These are phyloP conservation scores for Conus betulinus DNA, from an alignment of 1,140 invertebrate species.

Conservation along the genomic window DNA sequence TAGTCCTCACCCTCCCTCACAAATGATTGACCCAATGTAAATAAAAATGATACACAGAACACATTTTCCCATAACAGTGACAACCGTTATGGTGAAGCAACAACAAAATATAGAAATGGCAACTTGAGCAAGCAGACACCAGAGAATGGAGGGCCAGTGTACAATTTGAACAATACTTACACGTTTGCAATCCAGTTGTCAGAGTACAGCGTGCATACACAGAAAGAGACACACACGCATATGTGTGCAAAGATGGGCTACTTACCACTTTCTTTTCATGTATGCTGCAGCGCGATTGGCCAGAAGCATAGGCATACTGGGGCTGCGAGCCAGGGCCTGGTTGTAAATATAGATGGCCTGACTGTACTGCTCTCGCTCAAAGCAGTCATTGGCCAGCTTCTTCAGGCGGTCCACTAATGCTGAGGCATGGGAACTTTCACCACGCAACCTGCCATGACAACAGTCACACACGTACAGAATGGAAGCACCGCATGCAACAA, in stretches of 20 bases:
- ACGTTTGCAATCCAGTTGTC: background rate
- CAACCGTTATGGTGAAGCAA: no score
- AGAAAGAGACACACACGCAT: background rate
- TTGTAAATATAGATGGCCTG: constrained; percentile 89
- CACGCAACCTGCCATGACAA: constrained; percentile 28
- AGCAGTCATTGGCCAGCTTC: constrained; percentile 85
- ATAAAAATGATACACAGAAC: no score
- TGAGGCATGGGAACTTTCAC: constrained; percentile 51
- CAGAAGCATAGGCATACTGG: constrained; percentile 86
- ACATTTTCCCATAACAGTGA: no score
- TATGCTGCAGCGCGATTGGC: constrained; percentile 91
- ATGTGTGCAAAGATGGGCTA: constrained; percentile 22
- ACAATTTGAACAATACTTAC: no score
- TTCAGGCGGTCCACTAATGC: constrained; percentile 80
- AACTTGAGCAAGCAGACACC: no score
- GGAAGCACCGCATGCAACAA: no score
- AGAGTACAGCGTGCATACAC: background rate
- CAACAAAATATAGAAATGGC: no score
- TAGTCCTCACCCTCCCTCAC: no score
- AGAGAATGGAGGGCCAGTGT: no score
- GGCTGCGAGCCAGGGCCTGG: constrained; percentile 82
- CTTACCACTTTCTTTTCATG: constrained; percentile 91
- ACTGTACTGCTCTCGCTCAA: constrained; percentile 84
- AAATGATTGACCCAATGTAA: no score
- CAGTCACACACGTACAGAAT: background rate